A percentile compares a stretch with the other conserved stretches of the same genome.
phyloP scores from a whole-genome alignment of 1,140 invertebrate species.

The Acyrthosiphon pisum region DNA sequence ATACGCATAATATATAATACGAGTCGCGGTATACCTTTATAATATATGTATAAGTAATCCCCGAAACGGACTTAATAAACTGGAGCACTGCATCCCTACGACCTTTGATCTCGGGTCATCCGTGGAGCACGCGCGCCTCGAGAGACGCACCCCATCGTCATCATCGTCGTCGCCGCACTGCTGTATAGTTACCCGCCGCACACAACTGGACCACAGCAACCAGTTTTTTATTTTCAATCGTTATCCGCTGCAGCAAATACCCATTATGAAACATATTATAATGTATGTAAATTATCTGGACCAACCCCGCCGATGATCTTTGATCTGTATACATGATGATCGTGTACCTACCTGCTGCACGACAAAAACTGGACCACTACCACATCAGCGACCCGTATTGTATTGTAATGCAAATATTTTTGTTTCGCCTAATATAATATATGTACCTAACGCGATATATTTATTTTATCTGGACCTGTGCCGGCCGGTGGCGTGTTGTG shows the following conservation, averaged over 20 bases:
- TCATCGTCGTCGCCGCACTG: neutral
- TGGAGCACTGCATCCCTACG: constrained; percentile 28
- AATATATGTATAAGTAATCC: neutral
- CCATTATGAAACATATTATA: neutral
- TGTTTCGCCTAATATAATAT: neutral
- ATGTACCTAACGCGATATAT: too few relatives aligned
- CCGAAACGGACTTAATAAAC: neutral
- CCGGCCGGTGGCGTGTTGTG: neutral
- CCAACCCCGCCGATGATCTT: constrained; percentile 34
- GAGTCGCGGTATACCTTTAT: neutral
- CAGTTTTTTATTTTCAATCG: neutral
- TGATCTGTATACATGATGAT: neutral
- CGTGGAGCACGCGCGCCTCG: neutral
- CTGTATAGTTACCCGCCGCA: neutral
- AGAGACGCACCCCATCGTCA: neutral
- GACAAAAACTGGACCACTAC: constrained; percentile 41
- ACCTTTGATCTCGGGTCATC: constrained; percentile 48
- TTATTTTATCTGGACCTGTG: neutral
- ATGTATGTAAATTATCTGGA: constrained; percentile 29
- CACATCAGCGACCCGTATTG: neutral
- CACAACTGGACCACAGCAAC: constrained; percentile 12
- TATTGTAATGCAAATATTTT: constrained; percentile 41
- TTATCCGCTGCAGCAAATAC: neutral
- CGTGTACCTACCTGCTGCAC: neutral
- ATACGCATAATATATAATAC: neutral